Evolutionary conservation across 2,113 vertebrate genomes (phyloP), one percentile per base, ranked within the genome.

Genomic region (Petrocephalus zakoni): DNA sequence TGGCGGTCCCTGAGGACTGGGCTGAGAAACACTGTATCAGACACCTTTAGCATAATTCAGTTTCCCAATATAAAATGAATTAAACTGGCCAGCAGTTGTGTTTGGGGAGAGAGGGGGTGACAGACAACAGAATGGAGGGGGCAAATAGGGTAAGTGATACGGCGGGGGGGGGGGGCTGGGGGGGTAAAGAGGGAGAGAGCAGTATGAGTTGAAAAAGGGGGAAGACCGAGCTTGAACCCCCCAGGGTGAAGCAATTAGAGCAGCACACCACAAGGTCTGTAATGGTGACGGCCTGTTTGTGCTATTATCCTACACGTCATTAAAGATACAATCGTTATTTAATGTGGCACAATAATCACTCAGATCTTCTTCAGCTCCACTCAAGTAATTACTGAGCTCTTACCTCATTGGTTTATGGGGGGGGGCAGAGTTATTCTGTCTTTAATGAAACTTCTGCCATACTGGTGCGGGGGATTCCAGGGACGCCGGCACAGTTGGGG

Each of bases 261-360:
- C 94, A 94, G 95, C 95, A 93, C 90, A 91, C 92, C 92, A 89
- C 92, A 90, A 92, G 88, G 87, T 90, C 89, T 92, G 92, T 93
- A 95, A 95, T 92, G 92, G 93, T 87, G 92, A 93, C 95, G 92
- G 93, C 91, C 94, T 96, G 94, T 96, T 96, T 97, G 94, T 93
- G 93, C 96, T 96, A 95, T 93, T 95, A 94, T 92, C 94, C 94
- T 95, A 95, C 95, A 96, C 95, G 96, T 96, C 96, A 95, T 96
- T 96, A 96, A 96, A 94, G 94, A 94, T 93, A 95, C 96, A 95
- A 96, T 96, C 96, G 96, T 96, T 97, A 96, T 96, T 96, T 96
- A 96, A 96, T 96, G 96, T 96, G 95, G 94, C 93, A 95, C 95
- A 96, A 96, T 96, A 95, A 96, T 96, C 94, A 95, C 96, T 95